Percentiles rank a stretch among this genome's conserved stretches.
These are phyloP conservation scores for Eunapius fragilis DNA, from an alignment of 37 sponge, comb jelly and placozoan species.

Conservation along the genomic window DNA sequence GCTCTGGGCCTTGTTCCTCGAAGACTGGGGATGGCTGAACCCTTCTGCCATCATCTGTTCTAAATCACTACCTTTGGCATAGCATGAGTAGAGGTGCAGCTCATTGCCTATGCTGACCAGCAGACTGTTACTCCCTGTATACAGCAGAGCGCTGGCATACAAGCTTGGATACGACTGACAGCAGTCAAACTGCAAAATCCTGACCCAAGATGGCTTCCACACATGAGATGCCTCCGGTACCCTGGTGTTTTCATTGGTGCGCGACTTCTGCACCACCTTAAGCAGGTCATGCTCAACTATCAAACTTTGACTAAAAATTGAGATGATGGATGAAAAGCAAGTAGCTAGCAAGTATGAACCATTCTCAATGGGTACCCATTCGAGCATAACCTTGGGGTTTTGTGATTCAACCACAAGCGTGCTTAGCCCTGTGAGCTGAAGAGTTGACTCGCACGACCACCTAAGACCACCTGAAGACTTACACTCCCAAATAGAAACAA, in stretches of 20 bases:
- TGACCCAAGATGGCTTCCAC: slow-evolving; percentile 37
- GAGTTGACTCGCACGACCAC: slow-evolving; percentile 74
- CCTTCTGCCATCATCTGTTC: background rate
- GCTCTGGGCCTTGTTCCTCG: background rate
- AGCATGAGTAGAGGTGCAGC: slow-evolving; percentile 67
- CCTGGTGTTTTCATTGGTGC: background rate
- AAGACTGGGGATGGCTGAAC: background rate
- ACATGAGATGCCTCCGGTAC: background rate
- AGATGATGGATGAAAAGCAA: slow-evolving; percentile 57
- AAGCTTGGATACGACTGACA: slow-evolving; percentile 24
- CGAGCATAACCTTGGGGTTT: slow-evolving; percentile 41
- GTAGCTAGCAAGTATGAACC: slow-evolving; percentile 70
- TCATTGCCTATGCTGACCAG: slow-evolving; percentile 44
- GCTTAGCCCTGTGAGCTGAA: slow-evolving; percentile 47
- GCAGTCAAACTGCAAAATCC: slow-evolving; percentile 54
- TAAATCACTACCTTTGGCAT: slow-evolving; percentile 15
- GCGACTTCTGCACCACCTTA: background rate
- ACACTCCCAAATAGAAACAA: slow-evolving; percentile 85
- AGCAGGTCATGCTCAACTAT: background rate
- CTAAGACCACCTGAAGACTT: slow-evolving; percentile 78
- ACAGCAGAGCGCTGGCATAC: slow-evolving; percentile 26
- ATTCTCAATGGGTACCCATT: slow-evolving; percentile 84
- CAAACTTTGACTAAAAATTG: slow-evolving; percentile 20
- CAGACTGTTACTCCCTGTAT: slow-evolving; percentile 72
- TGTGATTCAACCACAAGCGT: background rate